Evolutionary conservation across 2,888 invertebrate species (phyloP).

Genomic region (Shargacucullia verbasci): DNA sequence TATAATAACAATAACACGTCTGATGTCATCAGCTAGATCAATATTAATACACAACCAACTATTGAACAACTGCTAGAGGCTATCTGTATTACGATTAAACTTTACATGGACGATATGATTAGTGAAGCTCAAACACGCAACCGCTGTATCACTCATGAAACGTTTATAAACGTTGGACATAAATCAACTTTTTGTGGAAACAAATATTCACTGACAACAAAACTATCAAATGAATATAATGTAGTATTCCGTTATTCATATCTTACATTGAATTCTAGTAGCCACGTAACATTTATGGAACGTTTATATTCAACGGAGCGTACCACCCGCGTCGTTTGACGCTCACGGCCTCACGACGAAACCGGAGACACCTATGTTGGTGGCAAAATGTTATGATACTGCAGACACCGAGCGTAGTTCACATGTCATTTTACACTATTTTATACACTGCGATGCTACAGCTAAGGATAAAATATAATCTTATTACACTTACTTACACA

Average conservation of each 20-base stretch:
- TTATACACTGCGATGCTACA: slow-evolving; percentile 23
- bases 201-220: slow-evolving; percentile 31
- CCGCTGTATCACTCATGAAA: slow-evolving; percentile 36
- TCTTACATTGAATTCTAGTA: slow-evolving; percentile 63
- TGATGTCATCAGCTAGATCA: slow-evolving; percentile 63
- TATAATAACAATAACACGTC: slow-evolving; percentile 68
- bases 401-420: slow-evolving; percentile 50
- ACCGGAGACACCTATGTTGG: slow-evolving; percentile 74
- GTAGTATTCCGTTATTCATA: slow-evolving; percentile 55
- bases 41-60: slow-evolving; percentile 41
- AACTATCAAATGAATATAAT: slow-evolving; percentile 46
- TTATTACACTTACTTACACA: slow-evolving; percentile 47
- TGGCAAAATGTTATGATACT: slow-evolving; percentile 66
- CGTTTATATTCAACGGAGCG: slow-evolving; percentile 80
- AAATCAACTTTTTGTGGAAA: slow-evolving; percentile 19
- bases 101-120: slow-evolving; percentile 38
- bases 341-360: slow-evolving; percentile 71
- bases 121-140: slow-evolving; percentile 43
- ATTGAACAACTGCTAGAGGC: slow-evolving; percentile 34
- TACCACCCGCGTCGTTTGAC: slow-evolving; percentile 82
- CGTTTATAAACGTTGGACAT: slow-evolving; percentile 19
- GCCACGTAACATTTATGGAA: slow-evolving; percentile 72
- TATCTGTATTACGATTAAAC: slow-evolving; percentile 45
- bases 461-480: slow-evolving; percentile 32
- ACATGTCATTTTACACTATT: slow-evolving; percentile 43